phyloP scores from a whole-genome alignment of 2,797 vertebrate species.

The Malurus leucopterus region DNA sequence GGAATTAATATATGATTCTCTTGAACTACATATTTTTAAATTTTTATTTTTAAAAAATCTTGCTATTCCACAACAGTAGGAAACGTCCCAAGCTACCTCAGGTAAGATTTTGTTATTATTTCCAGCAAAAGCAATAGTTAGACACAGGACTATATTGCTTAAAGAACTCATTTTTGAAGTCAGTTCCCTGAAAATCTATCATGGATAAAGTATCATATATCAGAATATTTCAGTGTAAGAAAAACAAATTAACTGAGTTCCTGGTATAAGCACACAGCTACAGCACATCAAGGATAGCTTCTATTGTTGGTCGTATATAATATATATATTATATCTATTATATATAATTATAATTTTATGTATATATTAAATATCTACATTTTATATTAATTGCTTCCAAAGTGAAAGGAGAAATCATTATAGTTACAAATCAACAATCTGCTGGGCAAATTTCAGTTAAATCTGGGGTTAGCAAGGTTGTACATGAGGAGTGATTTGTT shows the following conservation, averaged over 20 bases:
- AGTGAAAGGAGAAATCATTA: neutral
- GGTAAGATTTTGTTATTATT: neutral
- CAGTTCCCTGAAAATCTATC: neutral
- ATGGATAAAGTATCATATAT: neutral
- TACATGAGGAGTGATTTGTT: neutral
- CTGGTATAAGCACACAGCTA: neutral
- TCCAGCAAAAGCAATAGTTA: neutral
- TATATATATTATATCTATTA: too few species aligned
- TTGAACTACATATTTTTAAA: fast-evolving
- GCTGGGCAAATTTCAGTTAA: neutral
- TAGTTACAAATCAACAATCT: neutral
- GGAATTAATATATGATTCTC: neutral
- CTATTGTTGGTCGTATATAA: neutral
- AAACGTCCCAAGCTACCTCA: neutral
- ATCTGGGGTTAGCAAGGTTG: neutral
- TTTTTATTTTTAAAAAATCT: neutral
- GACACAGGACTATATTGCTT: neutral
- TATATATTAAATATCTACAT: too few species aligned
- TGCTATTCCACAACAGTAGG: neutral
- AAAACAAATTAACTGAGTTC: neutral
- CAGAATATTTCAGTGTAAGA: neutral
- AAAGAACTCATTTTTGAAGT: neutral
- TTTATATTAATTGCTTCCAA: neutral
- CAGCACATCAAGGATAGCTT: neutral
- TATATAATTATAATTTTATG: too few species aligned